Evolutionary conservation across 2,888 invertebrate genomes (phyloP).

Genomic region (Cacoxenus indagator): DNA sequence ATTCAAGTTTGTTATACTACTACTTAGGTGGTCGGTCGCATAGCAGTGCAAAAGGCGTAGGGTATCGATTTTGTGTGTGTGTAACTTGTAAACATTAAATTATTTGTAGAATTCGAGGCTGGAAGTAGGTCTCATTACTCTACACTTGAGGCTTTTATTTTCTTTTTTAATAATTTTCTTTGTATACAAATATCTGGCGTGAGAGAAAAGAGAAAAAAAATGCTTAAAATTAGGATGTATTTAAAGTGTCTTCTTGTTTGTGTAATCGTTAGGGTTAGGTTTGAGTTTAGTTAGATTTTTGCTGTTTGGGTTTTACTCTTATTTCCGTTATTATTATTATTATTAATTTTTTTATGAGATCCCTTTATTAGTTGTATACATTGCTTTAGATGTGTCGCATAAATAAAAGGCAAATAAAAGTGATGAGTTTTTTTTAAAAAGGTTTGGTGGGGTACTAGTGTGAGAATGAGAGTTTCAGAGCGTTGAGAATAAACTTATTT

Average conservation of each 20-base stretch:
- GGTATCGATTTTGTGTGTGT: neutral
- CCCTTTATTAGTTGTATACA: too few relatives aligned
- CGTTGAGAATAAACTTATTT: too few relatives aligned
- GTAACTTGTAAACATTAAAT: neutral
- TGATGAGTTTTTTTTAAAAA: too few relatives aligned
- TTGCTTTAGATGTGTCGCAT: too few relatives aligned
- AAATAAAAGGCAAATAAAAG: too few relatives aligned
- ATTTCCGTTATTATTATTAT: too few relatives aligned
- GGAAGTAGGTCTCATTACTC: constrained; percentile 21
- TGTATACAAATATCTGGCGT: constrained; percentile 40
- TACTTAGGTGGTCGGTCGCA: constrained; percentile 53
- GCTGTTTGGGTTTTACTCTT: too few relatives aligned
- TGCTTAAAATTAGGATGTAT: constrained; percentile 23
- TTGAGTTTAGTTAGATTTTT: too few relatives aligned
- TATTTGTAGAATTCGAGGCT: constrained; percentile 7
- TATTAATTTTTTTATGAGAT: too few relatives aligned
- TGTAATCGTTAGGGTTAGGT: constrained; percentile 56
- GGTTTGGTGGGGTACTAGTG: too few relatives aligned
- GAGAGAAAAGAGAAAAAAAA: too few relatives aligned
- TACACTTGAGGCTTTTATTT: constrained; percentile 19
- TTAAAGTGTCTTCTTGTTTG: constrained; percentile 5
- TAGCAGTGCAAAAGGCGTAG: constrained; percentile 54
- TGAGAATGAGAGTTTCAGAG: too few relatives aligned
- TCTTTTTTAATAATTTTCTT: constrained; percentile 2
- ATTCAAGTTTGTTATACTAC: constrained; percentile 37